Evolutionary conservation across 2,113 vertebrate species (phyloP), one percentile per base, ranked within the genome.

Genomic region (Psammodynastes pulverulentus): DNA sequence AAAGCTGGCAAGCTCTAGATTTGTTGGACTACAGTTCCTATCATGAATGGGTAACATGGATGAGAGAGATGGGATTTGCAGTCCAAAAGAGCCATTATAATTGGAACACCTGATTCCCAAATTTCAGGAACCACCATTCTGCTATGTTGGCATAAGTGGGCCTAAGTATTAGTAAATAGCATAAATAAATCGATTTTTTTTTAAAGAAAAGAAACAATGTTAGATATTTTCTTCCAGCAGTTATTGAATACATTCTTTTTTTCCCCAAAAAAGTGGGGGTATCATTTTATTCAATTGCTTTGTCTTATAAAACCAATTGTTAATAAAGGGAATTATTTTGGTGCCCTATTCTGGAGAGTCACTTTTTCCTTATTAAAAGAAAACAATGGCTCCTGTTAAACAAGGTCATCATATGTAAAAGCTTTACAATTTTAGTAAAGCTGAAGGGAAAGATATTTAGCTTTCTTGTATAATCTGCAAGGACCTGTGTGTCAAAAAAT

Each of bases 281-380:
- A 96, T 96, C 95, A 93, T 93, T 94, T 92, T 53, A 89, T 95
- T 96, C 88, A 92, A 96, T 95, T 96, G 90, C 93, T 91, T n/a
- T 85, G 84, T 51, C 91, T 94, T 92, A 19, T 95, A 92, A 92
- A 94, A 95, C 95, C 94, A 91, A 94, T 95, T 93, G 93, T 89
- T 93, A 95, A 92, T 94, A 95, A 93, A 95, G 94, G 72, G 34
- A 58, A 43, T 79, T 89, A 79, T 92, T 34, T 9, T 26, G 21
- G 45, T 43, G 24, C 23, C 87, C 92, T 92, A 85, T 88, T 94
- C 53, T 89, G 54, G 89, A 89, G 39, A 87, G 93, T 52, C 21
- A 90, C 90, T 90, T 91, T 94, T 91, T 91, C 43, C 21, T 92
- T 91, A 92, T 93, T 92, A 90, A 93, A 94, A 96, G 94, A 91